These are phyloP conservation scores for Meloe dianella DNA, from an alignment of 2,888 invertebrate genomes.

Conservation along the genomic window DNA sequence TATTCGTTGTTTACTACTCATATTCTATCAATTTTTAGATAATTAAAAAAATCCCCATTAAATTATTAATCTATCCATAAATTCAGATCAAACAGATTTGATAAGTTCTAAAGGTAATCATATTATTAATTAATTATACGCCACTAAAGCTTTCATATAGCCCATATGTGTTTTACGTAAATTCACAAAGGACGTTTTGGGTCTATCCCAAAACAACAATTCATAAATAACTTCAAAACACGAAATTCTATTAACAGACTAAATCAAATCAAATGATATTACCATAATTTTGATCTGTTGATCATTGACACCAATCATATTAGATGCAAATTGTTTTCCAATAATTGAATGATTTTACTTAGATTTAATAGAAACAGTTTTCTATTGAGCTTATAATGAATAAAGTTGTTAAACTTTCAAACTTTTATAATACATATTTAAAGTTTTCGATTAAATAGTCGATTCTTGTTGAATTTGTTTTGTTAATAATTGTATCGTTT, in stretches of 20 bases:
- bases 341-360: too few species aligned
- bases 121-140: too few species aligned
- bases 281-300: not conserved
- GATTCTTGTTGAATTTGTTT: not conserved
- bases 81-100: too few species aligned
- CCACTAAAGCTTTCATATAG: too few species aligned
- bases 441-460: not conserved
- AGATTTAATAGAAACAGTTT: too few species aligned
- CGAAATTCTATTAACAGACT: not conserved
- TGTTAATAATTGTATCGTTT: too few species aligned
- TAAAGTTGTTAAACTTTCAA: not conserved
- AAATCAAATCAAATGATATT: not conserved
- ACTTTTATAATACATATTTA: not conserved
- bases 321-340: not conserved
- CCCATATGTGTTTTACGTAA: not conserved
- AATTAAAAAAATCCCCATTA: too few species aligned
- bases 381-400: too few species aligned
- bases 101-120: too few species aligned
- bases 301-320: not conserved
- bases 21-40: too few species aligned
- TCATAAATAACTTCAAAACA: not conserved
- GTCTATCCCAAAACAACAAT: slow-evolving; percentile 3
- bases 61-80: too few species aligned
- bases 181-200: not conserved
- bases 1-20: too few species aligned